Conservation (phyloP, 1,140 invertebrate species). For the Meloidogyne chitwoodi region DNA sequence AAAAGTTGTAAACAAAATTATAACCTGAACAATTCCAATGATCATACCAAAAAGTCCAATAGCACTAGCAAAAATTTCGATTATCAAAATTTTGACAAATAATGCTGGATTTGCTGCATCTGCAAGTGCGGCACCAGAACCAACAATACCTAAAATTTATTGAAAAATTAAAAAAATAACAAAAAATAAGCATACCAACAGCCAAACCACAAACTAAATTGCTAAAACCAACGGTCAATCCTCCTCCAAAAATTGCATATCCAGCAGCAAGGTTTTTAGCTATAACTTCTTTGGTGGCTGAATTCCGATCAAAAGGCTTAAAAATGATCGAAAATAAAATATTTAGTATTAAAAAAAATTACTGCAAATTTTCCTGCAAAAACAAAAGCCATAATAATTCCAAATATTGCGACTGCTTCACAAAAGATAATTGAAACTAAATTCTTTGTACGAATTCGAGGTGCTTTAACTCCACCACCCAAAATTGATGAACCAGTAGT, state of each 20-base stretch:
- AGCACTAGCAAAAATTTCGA: conserved; percentile 95
- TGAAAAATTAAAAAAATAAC: background rate
- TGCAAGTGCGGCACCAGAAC: conserved; percentile 85
- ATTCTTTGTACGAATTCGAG: conserved; percentile 97
- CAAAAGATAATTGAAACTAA: conserved; percentile 98
- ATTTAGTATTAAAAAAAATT: conserved; percentile 46
- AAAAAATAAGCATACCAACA: conserved; percentile 69
- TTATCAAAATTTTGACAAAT: conserved; percentile 94
- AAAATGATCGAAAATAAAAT: background rate
- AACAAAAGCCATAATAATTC: conserved; percentile 94
- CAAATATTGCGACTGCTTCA: conserved; percentile 96
- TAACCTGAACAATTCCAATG: conserved; percentile 82
- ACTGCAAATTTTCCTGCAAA: conserved; percentile 77
- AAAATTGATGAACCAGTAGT: conserved; percentile 80
- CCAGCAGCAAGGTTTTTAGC: conserved; percentile 67
- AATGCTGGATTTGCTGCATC: conserved; percentile 88
- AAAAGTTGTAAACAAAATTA: background rate
- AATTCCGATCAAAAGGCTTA: conserved; percentile 8
- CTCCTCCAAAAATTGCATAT: conserved; percentile 91
- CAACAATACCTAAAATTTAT: conserved; percentile 69
- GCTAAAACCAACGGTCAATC: conserved; percentile 83
- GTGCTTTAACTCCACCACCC: conserved; percentile 94
- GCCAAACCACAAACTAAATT: conserved; percentile 92
- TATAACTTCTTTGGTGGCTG: conserved; percentile 23
- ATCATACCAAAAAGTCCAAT: conserved; percentile 97